Conservation (phyloP, 2,113 vertebrate species). For the Dicentrarchus labrax region DNA sequence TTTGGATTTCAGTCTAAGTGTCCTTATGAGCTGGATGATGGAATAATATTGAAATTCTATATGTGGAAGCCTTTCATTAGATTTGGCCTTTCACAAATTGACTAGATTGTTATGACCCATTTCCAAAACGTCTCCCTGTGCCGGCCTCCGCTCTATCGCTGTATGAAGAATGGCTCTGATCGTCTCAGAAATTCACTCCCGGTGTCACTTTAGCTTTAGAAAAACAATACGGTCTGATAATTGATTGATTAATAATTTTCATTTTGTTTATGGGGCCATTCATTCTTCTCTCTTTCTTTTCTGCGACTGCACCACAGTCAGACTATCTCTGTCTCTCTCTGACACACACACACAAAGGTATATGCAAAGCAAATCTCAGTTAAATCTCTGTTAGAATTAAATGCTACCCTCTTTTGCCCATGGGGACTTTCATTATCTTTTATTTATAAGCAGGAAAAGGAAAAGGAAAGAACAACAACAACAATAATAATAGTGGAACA, state of each 20-base stretch:
- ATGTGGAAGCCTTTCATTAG: slow-evolving; percentile 50
- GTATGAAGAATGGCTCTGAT: neutral
- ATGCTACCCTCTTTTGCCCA: slow-evolving; percentile 63
- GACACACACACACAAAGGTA: neutral
- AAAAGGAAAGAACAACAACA: slow-evolving; percentile 49
- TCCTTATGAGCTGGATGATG: slow-evolving; percentile 34
- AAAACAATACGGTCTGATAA: slow-evolving; percentile 21
- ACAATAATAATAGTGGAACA: slow-evolving; percentile 48
- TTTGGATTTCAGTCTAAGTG: slow-evolving; percentile 25
- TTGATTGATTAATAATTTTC: slow-evolving; percentile 1
- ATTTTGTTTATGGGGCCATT: slow-evolving; percentile 28
- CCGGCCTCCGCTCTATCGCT: neutral
- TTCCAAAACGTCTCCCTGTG: slow-evolving; percentile 5
- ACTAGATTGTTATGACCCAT: slow-evolving; percentile 35
- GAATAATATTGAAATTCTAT: slow-evolving; percentile 55
- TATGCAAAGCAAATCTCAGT: slow-evolving; percentile 47
- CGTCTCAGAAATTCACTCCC: slow-evolving; percentile 3
- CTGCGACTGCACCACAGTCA: neutral
- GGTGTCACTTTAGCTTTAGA: slow-evolving; percentile 5
- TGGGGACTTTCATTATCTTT: slow-evolving; percentile 77
- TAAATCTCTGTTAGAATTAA: slow-evolving; percentile 69
- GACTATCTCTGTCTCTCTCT: neutral
- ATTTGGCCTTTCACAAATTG: slow-evolving; percentile 51
- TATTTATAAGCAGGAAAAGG: slow-evolving; percentile 70
- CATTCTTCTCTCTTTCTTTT: neutral